These are phyloP conservation scores for Campaea margaritaria DNA, from an alignment of 2,888 invertebrate genomes.

Conservation along the genomic window DNA sequence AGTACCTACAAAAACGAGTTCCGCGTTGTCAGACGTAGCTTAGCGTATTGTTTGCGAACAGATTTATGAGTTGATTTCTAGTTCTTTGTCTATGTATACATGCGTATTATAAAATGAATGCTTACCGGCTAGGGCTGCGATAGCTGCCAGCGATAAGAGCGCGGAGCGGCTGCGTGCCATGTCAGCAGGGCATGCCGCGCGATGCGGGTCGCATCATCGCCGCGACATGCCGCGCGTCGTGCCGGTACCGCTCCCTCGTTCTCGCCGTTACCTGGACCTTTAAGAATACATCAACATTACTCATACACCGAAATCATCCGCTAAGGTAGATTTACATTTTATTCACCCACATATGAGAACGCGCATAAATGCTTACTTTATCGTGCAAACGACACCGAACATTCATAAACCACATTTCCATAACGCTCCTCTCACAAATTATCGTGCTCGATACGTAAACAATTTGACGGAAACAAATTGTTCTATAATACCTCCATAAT, in stretches of 20 bases:
- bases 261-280: slow-evolving; percentile 49
- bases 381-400: slow-evolving; percentile 27
- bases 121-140: slow-evolving; percentile 80
- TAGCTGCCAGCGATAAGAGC: slow-evolving; percentile 79
- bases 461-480: slow-evolving; percentile 27
- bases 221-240: slow-evolving; percentile 65
- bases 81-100: not conserved
- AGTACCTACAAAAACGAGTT: not conserved
- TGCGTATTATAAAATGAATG: not conserved
- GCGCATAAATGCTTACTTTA: slow-evolving; percentile 26
- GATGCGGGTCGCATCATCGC: slow-evolving; percentile 77
- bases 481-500: slow-evolving; percentile 10
- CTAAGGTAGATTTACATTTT: slow-evolving; percentile 14
- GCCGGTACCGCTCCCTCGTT: slow-evolving; percentile 46
- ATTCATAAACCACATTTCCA: slow-evolving; percentile 32
- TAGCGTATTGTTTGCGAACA: not conserved
- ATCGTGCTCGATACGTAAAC: slow-evolving; percentile 26
- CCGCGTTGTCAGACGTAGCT: not conserved
- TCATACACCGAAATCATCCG: slow-evolving; percentile 1
- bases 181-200: slow-evolving; percentile 82
- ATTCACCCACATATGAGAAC: slow-evolving; percentile 20
- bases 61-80: too few species aligned
- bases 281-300: slow-evolving; percentile 19
- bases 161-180: slow-evolving; percentile 83
- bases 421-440: slow-evolving; percentile 23